These are phyloP conservation scores for Micromesistius poutassou DNA, from an alignment of 2,797 vertebrate genomes.

Conservation along the genomic window DNA sequence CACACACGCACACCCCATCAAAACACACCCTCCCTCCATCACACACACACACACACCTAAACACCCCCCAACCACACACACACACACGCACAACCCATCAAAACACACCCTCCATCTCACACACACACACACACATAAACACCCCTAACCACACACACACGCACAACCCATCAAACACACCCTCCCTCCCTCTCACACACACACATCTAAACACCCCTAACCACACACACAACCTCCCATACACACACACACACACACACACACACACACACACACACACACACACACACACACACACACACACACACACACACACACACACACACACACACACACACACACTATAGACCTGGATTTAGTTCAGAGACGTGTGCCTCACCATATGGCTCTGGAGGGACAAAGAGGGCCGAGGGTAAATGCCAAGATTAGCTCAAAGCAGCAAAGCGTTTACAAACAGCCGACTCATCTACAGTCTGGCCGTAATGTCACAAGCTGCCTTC, in stretches of 20 bases:
- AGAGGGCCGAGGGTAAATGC: conserved; percentile 46
- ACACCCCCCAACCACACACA: too few species aligned
- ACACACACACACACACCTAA: too few species aligned
- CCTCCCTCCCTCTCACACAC: neutral
- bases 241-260: too few species aligned
- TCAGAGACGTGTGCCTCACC: conserved; percentile 43
- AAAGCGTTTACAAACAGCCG: conserved; percentile 52
- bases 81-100: too few species aligned
- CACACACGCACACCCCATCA: conserved; percentile 18
- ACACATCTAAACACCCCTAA: neutral
- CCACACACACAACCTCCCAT: neutral
- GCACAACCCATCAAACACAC: too few species aligned
- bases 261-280: too few species aligned
- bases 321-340: conserved; percentile 12
- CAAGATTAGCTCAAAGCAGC: conserved; percentile 53
- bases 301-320: neutral
- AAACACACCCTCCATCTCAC: too few species aligned
- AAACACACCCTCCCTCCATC: too few species aligned
- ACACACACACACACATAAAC: too few species aligned
- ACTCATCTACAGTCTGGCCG: conserved; percentile 50
- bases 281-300: too few species aligned
- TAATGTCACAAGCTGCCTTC: conserved; percentile 42
- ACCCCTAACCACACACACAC: too few species aligned
- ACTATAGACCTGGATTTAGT: conserved; percentile 47
- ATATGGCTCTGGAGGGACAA: conserved; percentile 58